Evolutionary conservation across 2,797 vertebrate genomes (phyloP).

Genomic region (Tamandua tetradactyla): DNA sequence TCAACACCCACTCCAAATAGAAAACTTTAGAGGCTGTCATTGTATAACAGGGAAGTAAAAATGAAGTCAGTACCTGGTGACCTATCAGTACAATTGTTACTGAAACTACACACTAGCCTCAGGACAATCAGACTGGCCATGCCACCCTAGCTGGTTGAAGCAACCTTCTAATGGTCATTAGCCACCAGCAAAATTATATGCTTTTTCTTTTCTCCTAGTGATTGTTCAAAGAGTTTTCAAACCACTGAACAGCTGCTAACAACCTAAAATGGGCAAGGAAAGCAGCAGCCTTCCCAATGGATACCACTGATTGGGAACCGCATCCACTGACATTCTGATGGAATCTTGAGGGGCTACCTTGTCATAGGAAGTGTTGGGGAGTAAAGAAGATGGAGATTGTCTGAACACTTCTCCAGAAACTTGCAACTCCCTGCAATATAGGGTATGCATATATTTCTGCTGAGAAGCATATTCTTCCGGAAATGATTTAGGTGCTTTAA

Average conservation of each 20-base stretch:
- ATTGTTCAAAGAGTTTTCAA: constrained; percentile 78
- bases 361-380: constrained; percentile 69
- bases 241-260: constrained; percentile 71
- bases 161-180: constrained; percentile 59
- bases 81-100: neutral
- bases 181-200: constrained; percentile 60
- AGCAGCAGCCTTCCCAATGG: constrained; percentile 69
- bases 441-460: constrained; percentile 58
- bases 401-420: constrained; percentile 76
- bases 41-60: neutral
- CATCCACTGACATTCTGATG: constrained; percentile 74
- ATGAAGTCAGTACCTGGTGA: neutral
- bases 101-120: neutral
- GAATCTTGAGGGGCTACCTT: constrained; percentile 74
- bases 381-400: constrained; percentile 54
- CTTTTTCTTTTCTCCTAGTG: constrained; percentile 65
- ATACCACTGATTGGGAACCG: constrained; percentile 73
- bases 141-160: neutral
- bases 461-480: constrained; percentile 57
- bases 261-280: constrained; percentile 73
- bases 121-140: neutral
- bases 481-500: constrained; percentile 68
- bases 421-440: constrained; percentile 58
- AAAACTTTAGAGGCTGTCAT: constrained; percentile 32
- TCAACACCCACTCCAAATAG: neutral